Evolutionary conservation across 2,113 vertebrate species (phyloP), one percentile per base, ranked within the genome.

Genomic region (Dolichallabes microphthalmus): DNA sequence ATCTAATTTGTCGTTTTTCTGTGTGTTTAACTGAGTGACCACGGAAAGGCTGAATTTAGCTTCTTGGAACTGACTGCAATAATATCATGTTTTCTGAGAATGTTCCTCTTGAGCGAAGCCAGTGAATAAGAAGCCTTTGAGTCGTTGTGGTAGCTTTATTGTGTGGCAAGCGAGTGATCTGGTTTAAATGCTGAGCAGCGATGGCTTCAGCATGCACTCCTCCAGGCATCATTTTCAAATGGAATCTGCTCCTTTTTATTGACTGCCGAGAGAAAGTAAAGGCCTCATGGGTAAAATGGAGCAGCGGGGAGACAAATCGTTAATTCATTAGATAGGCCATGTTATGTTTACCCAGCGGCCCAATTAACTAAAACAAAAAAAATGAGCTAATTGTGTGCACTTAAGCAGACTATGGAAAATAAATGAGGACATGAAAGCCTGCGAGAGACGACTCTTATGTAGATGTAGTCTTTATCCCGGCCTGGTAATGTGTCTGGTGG

Each of bases 271-370:
- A 60, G 55, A 60, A 52, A 55, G n/a, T 19, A 77, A 77, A 35
- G 1, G 30, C 55, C 30, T 30, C 17, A 6, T 35, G 30, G 30
- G 19, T 12, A 35, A 39, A 35, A 39, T 15, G 55, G 57, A 25
- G 20, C 55, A 25, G 30, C 9, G 12, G 32, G 12, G 20, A 19
- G 75, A 25, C 8, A 77, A 30, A 57, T 79, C 30, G 39, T 39
- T 60, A 60, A 35, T 60, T 79, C 76, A 58, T 79, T 79, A 25
- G 32, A 30, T 7, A 22, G 20, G 55, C 17, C 55, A 25, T 13
- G 55, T 60, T 78, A 6, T 79, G 76, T 79, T 79, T 79, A 60
- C 55, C 20, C 76, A 39, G 20, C 35, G 75, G 55, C 55, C 55
- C 20, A 35, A 35, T 20, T 58, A 58, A 25, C 55, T 35, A 32